Conservation (phyloP, 1,140 invertebrate species). For the Oscheius sp. region DNA sequence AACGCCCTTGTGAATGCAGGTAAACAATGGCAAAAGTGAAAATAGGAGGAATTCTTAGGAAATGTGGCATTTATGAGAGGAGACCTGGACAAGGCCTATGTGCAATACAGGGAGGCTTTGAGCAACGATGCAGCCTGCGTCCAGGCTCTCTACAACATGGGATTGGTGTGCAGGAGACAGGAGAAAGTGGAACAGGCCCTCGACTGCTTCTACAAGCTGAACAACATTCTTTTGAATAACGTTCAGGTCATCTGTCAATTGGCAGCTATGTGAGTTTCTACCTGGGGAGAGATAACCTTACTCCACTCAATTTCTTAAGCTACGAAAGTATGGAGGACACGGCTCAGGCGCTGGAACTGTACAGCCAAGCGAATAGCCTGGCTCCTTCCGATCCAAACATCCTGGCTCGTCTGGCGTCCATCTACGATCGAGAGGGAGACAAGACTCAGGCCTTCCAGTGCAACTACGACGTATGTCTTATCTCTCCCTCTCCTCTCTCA, state of each 20-base stretch:
- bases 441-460: constrained; percentile 88
- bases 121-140: constrained; percentile 32
- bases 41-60: constrained; percentile 70
- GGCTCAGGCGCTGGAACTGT: constrained; percentile 74
- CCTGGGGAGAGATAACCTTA: background rate
- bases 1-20: constrained; percentile 76
- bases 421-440: constrained; percentile 80
- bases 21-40: background rate
- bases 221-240: constrained; percentile 74
- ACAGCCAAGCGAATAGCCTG: constrained; percentile 79
- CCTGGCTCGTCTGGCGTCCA: constrained; percentile 77
- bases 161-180: constrained; percentile 62
- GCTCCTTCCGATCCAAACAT: constrained; percentile 80
- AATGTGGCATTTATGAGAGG: constrained; percentile 75
- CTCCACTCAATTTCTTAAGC: constrained; percentile 43
- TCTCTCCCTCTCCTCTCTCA: background rate
- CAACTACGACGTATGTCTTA: constrained; percentile 75
- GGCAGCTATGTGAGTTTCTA: constrained; percentile 70
- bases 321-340: constrained; percentile 72
- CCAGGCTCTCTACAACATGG: constrained; percentile 87
- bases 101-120: constrained; percentile 68
- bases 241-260: constrained; percentile 83
- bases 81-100: constrained; percentile 74
- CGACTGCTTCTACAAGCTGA: constrained; percentile 79
- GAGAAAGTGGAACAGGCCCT: constrained; percentile 73